phyloP scores from a whole-genome alignment of 1,140 invertebrate species.

The Orchestia grillus region DNA sequence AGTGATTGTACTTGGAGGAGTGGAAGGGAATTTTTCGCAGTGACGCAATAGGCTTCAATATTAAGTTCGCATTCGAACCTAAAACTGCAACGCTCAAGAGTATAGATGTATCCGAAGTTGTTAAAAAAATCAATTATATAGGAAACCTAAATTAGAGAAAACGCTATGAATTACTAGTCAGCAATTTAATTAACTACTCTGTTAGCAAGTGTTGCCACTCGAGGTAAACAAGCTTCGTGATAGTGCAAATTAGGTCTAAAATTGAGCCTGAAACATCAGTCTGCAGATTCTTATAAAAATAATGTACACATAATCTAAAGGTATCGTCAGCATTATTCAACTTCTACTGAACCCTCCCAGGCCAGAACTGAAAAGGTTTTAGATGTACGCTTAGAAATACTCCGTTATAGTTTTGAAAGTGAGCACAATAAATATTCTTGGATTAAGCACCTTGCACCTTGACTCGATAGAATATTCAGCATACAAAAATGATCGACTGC shows the following conservation, averaged over 20 bases:
- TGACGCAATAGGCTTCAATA: neutral
- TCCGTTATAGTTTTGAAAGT: neutral
- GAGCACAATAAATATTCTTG: no score
- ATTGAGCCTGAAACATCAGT: neutral
- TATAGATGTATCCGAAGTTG: no score
- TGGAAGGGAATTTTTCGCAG: neutral
- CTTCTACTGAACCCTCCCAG: neutral
- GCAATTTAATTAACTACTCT: no score
- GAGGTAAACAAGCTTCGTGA: neutral
- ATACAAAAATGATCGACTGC: no score
- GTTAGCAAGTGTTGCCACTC: no score
- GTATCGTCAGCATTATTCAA: neutral
- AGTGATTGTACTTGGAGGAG: neutral
- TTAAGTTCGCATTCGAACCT: neutral
- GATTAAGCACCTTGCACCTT: no score
- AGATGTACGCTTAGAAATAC: neutral
- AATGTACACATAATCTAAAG: neutral
- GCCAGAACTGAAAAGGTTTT: neutral
- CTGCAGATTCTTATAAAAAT: neutral
- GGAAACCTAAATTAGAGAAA: no score
- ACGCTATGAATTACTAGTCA: no score
- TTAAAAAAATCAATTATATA: no score
- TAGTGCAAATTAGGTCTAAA: neutral
- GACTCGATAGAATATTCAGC: no score
- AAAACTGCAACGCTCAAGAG: no score